These are phyloP conservation scores for Temnopleurus reevesii DNA, from an alignment of 53 echinoderm and acorn worm genomes.

Conservation along the genomic window DNA sequence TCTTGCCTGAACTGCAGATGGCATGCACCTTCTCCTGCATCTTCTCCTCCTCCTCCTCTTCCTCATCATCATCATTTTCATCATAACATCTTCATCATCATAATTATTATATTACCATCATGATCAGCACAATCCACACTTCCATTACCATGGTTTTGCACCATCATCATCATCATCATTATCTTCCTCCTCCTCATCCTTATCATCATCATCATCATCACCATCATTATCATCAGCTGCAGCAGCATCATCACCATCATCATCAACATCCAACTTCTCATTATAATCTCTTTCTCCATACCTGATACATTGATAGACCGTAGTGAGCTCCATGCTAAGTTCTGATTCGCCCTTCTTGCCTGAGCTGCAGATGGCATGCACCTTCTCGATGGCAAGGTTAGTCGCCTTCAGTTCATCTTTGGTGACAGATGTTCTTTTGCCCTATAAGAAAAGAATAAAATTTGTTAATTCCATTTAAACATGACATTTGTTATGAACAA, in stretches of 20 bases:
- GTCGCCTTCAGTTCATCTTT: conserved; percentile 94
- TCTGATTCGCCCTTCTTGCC: conserved; percentile 71
- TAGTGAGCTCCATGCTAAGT: conserved; percentile 56
- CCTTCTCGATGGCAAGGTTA: conserved; percentile 86
- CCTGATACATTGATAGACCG: conserved; percentile 78
- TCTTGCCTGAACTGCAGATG: conserved; percentile 6
- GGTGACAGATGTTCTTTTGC: conserved; percentile 81
- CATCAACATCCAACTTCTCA: not conserved
- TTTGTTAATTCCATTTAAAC: no score
- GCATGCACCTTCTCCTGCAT: not conserved
- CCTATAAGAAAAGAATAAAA: conserved; percentile 62
- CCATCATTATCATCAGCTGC: not conserved
- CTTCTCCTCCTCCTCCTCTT: not conserved
- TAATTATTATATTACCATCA: no score
- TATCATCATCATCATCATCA: not conserved
- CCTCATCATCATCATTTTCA: not conserved
- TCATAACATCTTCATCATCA: no score
- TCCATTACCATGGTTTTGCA: no score
- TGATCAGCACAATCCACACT: no score
- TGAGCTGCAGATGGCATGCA: conserved; percentile 80
- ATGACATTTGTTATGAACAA: no score
- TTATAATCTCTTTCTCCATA: not conserved
- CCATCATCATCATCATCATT: not conserved
- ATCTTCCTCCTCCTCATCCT: no score
- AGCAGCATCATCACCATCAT: no score